phyloP scores from a whole-genome alignment of 1,140 invertebrate species.

The Hylaeus anthracinus region DNA sequence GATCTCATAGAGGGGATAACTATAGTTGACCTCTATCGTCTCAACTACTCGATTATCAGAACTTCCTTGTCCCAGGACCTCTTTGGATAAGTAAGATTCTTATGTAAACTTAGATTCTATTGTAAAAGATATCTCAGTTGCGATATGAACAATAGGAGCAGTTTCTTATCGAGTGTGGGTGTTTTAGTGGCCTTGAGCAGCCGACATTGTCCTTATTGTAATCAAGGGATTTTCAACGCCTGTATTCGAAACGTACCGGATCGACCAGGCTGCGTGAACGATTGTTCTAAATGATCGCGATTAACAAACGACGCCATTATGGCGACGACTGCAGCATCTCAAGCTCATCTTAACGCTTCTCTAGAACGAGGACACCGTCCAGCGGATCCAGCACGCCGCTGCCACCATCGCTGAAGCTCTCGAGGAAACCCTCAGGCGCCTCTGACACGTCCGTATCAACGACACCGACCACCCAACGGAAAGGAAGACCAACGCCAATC shows the following conservation, averaged over 20 bases:
- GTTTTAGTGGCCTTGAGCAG: background rate
- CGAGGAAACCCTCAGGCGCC: constrained; percentile 83
- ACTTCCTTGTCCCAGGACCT: too few relatives aligned
- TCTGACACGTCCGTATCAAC: constrained; percentile 82
- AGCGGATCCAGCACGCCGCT: constrained; percentile 86
- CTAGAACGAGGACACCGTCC: constrained; percentile 85
- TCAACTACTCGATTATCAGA: too few relatives aligned
- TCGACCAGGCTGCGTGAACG: constrained; percentile 9
- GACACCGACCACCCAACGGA: constrained; percentile 75
- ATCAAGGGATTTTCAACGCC: background rate
- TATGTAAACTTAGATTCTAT: too few relatives aligned
- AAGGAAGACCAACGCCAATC: constrained; percentile 82
- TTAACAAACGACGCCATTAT: background rate
- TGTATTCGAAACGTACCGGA: background rate
- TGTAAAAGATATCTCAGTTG: too few relatives aligned
- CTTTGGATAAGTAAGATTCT: too few relatives aligned
- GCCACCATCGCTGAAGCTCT: constrained; percentile 84
- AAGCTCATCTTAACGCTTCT: constrained; percentile 25
- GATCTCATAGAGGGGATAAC: too few relatives aligned
- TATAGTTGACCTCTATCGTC: too few relatives aligned
- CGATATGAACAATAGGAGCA: background rate
- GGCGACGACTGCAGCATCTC: too few relatives aligned
- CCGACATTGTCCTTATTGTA: background rate
- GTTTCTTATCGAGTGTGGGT: background rate
- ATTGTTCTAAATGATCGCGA: background rate